Conservation (phyloP, 2,113 vertebrate genomes). For the Nestor notabilis region DNA sequence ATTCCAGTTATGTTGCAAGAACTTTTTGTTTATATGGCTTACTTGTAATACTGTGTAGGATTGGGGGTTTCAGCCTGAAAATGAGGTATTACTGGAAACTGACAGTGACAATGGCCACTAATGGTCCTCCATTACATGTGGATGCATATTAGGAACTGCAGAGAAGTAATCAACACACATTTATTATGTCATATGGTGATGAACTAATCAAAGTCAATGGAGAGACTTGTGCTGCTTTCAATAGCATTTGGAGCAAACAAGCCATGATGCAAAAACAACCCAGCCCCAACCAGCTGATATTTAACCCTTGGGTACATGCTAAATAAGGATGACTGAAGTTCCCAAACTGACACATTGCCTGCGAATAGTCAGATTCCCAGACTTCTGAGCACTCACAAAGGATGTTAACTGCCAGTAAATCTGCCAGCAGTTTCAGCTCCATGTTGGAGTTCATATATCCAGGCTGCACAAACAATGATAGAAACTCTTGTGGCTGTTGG, state of each 20-base stretch:
- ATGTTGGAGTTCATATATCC: not conserved
- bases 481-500: not conserved
- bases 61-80: not conserved
- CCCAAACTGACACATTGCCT: not conserved
- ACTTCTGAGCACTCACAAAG: not conserved
- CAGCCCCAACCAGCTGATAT: not conserved
- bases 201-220: not conserved
- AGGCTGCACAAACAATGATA: not conserved
- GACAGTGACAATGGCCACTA: not conserved
- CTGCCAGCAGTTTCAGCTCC: not conserved
- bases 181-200: not conserved
- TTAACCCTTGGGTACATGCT: not conserved
- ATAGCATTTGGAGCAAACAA: not conserved
- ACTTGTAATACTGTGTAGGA: not conserved
- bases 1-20: not conserved
- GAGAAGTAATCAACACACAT: not conserved
- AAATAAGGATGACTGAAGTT: not conserved
- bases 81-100: not conserved
- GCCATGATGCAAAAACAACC: not conserved
- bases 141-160: not conserved
- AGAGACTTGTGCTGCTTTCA: not conserved
- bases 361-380: not conserved
- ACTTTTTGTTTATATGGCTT: not conserved
- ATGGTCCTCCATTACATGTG: not conserved
- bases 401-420: not conserved